Percentiles rank a stretch among this genome's conserved stretches.
phyloP scores from a whole-genome alignment of 2,113 vertebrate genomes.

The Aphelocoma coerulescens region DNA sequence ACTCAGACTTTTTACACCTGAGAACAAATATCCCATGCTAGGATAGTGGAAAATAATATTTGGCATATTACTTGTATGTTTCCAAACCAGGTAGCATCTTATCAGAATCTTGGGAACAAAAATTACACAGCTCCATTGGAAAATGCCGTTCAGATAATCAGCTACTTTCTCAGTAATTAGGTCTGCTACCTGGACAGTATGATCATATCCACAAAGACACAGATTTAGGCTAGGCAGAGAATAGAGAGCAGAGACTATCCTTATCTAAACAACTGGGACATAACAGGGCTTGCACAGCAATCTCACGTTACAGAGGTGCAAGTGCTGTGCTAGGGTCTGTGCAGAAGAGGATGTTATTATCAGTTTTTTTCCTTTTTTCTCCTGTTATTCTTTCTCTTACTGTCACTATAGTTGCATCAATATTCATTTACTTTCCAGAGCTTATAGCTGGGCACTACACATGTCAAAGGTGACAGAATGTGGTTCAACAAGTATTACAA shows the following conservation, averaged over 20 bases:
- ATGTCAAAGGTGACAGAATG: neutral
- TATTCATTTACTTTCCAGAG: neutral
- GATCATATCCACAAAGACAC: neutral
- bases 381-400: neutral
- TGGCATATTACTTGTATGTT: neutral
- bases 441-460: neutral
- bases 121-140: neutral
- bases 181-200: neutral
- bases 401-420: neutral
- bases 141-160: neutral
- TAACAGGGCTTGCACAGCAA: neutral
- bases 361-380: neutral
- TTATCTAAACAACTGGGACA: neutral
- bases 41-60: neutral
- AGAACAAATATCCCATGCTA: neutral
- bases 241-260: neutral
- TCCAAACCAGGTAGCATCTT: neutral
- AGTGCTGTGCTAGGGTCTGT: neutral
- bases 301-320: neutral
- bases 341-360: neutral
- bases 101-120: neutral
- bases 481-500: neutral
- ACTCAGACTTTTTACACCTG: neutral
- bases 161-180: neutral
- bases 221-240: neutral